phyloP scores from a whole-genome alignment of 2,888 invertebrate species.

The Drosophila colorata region DNA sequence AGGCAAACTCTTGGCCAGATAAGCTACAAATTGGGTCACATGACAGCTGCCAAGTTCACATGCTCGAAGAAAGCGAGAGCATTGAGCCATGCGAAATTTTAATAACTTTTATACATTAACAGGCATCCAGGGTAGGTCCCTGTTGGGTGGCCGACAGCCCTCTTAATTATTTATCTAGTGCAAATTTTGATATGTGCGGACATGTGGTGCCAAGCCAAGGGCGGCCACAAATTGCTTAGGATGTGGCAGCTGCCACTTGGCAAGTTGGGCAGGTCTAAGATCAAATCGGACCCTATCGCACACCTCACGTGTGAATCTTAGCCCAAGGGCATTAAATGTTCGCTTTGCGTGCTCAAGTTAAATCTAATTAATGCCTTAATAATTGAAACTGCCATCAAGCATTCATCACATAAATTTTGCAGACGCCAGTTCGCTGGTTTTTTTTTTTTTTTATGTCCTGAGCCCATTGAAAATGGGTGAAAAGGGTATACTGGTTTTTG shows the following conservation, averaged over 20 bases:
- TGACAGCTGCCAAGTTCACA: constrained; percentile 27
- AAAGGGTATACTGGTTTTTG: too few relatives aligned
- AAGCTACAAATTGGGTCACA: constrained; percentile 43
- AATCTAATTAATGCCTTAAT: constrained; percentile 76
- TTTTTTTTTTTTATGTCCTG: too few relatives aligned
- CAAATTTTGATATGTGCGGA: constrained; percentile 36
- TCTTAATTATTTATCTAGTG: constrained; percentile 65
- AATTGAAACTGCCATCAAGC: constrained; percentile 58
- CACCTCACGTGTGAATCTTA: constrained; percentile 58
- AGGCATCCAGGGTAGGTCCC: constrained; percentile 23
- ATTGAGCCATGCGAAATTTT: constrained; percentile 38
- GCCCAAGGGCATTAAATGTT: constrained; percentile 38
- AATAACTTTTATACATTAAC: constrained; percentile 58
- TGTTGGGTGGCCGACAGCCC: not conserved
- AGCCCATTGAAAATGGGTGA: too few relatives aligned
- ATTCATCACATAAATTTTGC: constrained; percentile 4
- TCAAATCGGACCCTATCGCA: constrained; percentile 13
- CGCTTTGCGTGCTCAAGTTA: constrained; percentile 24
- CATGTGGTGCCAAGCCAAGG: constrained; percentile 11
- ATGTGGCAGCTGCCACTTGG: constrained; percentile 15
- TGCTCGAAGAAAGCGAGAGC: constrained; percentile 4
- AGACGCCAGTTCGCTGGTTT: not conserved
- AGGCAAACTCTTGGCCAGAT: constrained; percentile 3
- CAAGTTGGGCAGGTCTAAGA: constrained; percentile 26
- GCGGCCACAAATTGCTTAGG: constrained; percentile 16